These are phyloP conservation scores for Toxotes jaculatrix DNA, from an alignment of 2,113 vertebrate genomes.

Conservation along the genomic window DNA sequence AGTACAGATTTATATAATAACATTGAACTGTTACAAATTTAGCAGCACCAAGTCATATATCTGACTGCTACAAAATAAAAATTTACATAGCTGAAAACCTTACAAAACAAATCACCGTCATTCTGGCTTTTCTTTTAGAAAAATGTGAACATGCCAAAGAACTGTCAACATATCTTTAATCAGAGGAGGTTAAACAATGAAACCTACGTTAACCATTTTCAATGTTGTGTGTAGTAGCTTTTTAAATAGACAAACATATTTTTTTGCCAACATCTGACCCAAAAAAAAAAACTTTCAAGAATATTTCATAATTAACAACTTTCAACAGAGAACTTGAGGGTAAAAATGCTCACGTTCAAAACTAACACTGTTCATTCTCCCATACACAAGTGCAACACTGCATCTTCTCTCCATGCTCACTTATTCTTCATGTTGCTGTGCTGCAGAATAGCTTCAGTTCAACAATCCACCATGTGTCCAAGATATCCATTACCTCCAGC, in stretches of 20 bases:
- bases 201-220: constrained; percentile 4
- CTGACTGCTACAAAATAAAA: constrained; percentile 41
- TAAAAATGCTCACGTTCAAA: constrained; percentile 50
- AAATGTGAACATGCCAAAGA: constrained; percentile 29
- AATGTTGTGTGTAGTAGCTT: not conserved
- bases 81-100: constrained; percentile 21
- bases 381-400: not conserved
- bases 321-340: constrained; percentile 35
- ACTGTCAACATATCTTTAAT: not conserved
- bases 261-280: constrained; percentile 22
- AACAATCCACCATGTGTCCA: constrained; percentile 17
- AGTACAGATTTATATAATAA: constrained; percentile 59
- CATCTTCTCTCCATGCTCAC: not conserved
- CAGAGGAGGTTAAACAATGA: constrained; percentile 35
- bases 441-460: constrained; percentile 24
- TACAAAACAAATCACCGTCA: constrained; percentile 33
- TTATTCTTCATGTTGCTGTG: constrained; percentile 19
- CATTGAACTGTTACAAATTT: constrained; percentile 41
- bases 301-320: constrained; percentile 21
- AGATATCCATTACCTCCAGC: not conserved
- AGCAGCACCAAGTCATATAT: constrained; percentile 63
- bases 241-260: constrained; percentile 44
- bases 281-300: constrained; percentile 11
- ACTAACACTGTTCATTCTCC: constrained; percentile 68
- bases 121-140: constrained; percentile 11